A percentile compares a stretch with the other conserved stretches of the same genome.
Conservation (phyloP, 2,888 invertebrate genomes). For the Strigamia crassipes region DNA sequence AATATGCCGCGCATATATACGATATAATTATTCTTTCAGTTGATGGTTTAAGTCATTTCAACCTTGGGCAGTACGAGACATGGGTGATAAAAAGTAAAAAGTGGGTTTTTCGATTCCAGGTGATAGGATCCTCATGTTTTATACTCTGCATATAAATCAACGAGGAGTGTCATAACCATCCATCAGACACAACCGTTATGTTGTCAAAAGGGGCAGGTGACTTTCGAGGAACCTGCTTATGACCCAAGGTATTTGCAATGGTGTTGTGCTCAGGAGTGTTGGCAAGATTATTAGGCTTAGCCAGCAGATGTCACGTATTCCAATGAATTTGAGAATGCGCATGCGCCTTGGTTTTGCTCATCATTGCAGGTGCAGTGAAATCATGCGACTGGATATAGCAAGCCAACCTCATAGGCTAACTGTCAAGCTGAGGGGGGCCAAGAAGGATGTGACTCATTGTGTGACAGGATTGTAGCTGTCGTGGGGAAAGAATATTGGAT, state of each 20-base stretch:
- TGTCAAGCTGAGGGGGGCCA: constrained; percentile 19
- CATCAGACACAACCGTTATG: constrained; percentile 23
- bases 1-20: background rate
- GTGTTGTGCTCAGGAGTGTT: background rate
- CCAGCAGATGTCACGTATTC: background rate
- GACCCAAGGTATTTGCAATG: background rate
- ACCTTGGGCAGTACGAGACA: background rate
- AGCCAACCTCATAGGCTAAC: constrained; percentile 28
- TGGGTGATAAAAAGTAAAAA: background rate
- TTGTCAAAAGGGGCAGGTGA: constrained; percentile 31
- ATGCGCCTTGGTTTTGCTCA: constrained; percentile 34
- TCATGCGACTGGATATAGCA: background rate
- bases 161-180: constrained; percentile 6
- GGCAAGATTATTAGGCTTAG: constrained; percentile 24
- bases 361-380: constrained; percentile 19
- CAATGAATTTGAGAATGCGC: background rate
- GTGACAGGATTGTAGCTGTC: constrained; percentile 42
- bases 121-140: constrained; percentile 13
- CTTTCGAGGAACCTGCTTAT: background rate
- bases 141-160: constrained; percentile 35
- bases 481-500: constrained; percentile 38
- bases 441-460: constrained; percentile 40
- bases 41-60: background rate
- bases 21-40: background rate
- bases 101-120: background rate